Base-by-base conservation (phyloP, 2,797 vertebrate species). In the Thripadectes ignobilis region DNA sequence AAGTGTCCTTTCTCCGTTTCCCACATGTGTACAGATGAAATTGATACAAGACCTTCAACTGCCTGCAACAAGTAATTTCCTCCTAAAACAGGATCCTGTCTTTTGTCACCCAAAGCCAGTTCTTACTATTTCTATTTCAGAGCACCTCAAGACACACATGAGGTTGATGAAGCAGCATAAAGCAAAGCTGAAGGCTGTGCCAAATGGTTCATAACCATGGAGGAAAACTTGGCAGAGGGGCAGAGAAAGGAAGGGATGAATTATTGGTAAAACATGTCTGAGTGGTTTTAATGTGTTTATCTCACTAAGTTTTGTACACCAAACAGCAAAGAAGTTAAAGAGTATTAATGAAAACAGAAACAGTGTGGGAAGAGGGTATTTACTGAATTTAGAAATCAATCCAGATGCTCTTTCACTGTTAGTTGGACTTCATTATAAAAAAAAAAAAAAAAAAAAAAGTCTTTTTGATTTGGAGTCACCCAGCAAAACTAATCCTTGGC, bases 241-340 rank as follows among this genome's bases (percentile, higher is more conserved):
- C 43, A 78, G 59, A 89, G 67, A 92, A 89, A 59, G 67, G 34
- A 71, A 93, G 67, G 57, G 57, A 32, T 46, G 41, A 78, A 69
- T 84, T 86, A 78, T 41, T 76, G 57, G 67, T 82, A 69, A 91
- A 91, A 85, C 2, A 12, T 86, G 52, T 59, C 58, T 57, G 59
- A 87, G 62, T 79, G 73, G 36, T 91, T 86, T 89, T 76, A 65
- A 66, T 74, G n/a, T 83, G 66, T 78, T 79, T 92, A 72, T 88
- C 66, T 95, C 52, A 22, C 46, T 89, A 39, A 58, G 39, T 73
- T 80, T 76, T 61, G 57, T 79, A 32, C 22, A 22, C 52, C 43
- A 86, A 58, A 68, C 26, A 89, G 48, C 29, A 84, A 62, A 86
- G 49, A 55, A 4, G 3, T 65, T 65, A 80, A 75, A 46, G 51